Evolutionary conservation across 2,888 invertebrate species (phyloP), one percentile per base, ranked within the genome.

Genomic region (Gisinianus flammeolus): DNA sequence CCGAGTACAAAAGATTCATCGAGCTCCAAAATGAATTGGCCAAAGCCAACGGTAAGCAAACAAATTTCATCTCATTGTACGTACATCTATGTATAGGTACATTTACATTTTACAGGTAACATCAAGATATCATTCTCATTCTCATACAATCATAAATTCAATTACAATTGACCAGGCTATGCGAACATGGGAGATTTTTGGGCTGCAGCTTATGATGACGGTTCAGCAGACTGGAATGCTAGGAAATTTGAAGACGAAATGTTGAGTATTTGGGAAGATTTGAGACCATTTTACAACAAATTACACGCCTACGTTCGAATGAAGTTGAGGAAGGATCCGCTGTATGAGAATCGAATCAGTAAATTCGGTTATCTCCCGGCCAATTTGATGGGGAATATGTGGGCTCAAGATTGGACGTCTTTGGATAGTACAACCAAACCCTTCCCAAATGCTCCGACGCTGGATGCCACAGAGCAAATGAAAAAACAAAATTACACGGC

Each of bases 331-430:
- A 19, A 66, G 22, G 69, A 75, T 26, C 26, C 35, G 8, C 26
- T 19, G 0, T 64, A 76, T 26, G 66, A 35, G 35, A 35, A 56
- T 22, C 56, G 10, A 10, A 8, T 12, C 56, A 56, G 4, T 56
- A 12, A 56, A 56, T 56, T 66, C n/a, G 75, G 80, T 2, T 62
- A 71, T 31, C 22, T 80, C n/a, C 79, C 81, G 6, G 72, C 79
- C 0, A 76, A 79, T 56, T 0, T 68, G 28, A 5, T 83, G 88
- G 89, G 95, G 12, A 93, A 94, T 87, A 91, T 94, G 90, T 94
- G 94, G 94, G 92, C 92, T 0, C 94, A 94, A 86, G 92, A 92
- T 85, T 94, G 94, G 94, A 91, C 91, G 82, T 91, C 91, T 10
- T 90, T 94, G 68, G 90, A 91, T 85, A 92, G 93, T 80, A 86